These are phyloP conservation scores for Dasyornis broadbenti DNA, from an alignment of 2,113 vertebrate species.

Conservation along the genomic window DNA sequence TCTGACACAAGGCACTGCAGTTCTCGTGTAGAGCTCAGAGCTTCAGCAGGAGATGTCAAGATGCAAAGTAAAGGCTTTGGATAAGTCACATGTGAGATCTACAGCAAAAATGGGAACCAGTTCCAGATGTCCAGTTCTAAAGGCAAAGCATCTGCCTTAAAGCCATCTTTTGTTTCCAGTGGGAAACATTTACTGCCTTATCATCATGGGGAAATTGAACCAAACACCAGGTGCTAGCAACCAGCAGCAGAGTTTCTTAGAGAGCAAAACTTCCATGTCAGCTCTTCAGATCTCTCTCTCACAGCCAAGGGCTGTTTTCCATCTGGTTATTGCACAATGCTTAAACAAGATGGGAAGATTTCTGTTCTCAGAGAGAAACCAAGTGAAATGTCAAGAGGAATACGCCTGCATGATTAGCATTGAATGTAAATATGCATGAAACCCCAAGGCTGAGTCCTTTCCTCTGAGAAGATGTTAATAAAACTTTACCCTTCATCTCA, in stretches of 20 bases:
- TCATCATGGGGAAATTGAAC: background rate
- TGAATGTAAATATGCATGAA: background rate
- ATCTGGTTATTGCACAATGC: background rate
- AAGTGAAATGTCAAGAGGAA: constrained; percentile 1
- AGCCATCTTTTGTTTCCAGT: background rate
- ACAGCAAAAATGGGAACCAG: background rate
- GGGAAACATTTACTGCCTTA: background rate
- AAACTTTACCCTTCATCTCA: background rate
- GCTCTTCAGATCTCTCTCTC: background rate
- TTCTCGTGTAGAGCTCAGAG: background rate
- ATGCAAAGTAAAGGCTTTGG: background rate
- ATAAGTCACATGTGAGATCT: background rate
- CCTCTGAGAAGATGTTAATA: background rate
- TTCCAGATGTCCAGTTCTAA: background rate
- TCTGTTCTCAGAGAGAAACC: background rate
- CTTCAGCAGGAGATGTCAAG: background rate
- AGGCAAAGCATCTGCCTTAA: background rate
- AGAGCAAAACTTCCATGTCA: background rate
- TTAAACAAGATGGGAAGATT: background rate
- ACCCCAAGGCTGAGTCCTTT: background rate
- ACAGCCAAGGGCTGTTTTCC: background rate
- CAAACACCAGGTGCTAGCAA: background rate
- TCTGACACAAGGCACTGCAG: background rate
- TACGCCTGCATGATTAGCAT: background rate
- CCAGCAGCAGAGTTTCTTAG: background rate